Evolutionary conservation across 1,140 invertebrate species (phyloP).

Genomic region (Linepithema humile): DNA sequence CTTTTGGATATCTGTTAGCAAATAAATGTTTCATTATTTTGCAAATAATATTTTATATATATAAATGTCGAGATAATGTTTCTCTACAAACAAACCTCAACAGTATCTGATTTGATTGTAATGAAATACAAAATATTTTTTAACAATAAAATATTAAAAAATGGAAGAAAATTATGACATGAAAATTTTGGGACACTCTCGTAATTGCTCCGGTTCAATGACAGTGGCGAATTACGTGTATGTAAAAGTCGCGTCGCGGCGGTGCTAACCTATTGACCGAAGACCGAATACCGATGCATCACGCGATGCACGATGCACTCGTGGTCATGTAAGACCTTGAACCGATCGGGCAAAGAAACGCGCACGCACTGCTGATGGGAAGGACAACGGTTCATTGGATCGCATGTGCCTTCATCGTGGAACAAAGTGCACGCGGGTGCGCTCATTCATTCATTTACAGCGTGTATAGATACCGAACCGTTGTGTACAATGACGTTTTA

Average conservation of each 20-base stretch:
- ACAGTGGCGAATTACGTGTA: slow-evolving; percentile 39
- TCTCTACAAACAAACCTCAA: not conserved
- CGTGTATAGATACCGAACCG: not conserved
- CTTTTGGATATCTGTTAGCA: no score
- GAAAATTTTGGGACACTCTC: not conserved
- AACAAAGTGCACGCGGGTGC: slow-evolving; percentile 39
- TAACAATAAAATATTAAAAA: not conserved
- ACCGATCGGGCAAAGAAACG: slow-evolving; percentile 47
- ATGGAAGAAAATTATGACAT: not conserved
- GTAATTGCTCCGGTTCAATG: slow-evolving; percentile 22
- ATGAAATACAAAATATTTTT: not conserved
- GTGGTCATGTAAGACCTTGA: slow-evolving; percentile 56
- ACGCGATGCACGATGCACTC: slow-evolving; percentile 44
- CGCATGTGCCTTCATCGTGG: slow-evolving; percentile 53
- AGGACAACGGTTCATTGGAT: slow-evolving; percentile 61
- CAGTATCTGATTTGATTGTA: not conserved
- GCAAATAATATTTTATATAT: no score
- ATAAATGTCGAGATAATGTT: no score
- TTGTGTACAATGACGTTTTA: not conserved
- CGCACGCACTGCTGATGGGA: slow-evolving; percentile 48
- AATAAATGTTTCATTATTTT: no score
- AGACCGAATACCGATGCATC: slow-evolving; percentile 54
- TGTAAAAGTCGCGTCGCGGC: slow-evolving; percentile 26
- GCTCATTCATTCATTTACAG: slow-evolving; percentile 33
- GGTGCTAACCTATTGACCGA: slow-evolving; percentile 54